phyloP scores from a whole-genome alignment of 2,797 vertebrate species.

The Lithobates pipiens region DNA sequence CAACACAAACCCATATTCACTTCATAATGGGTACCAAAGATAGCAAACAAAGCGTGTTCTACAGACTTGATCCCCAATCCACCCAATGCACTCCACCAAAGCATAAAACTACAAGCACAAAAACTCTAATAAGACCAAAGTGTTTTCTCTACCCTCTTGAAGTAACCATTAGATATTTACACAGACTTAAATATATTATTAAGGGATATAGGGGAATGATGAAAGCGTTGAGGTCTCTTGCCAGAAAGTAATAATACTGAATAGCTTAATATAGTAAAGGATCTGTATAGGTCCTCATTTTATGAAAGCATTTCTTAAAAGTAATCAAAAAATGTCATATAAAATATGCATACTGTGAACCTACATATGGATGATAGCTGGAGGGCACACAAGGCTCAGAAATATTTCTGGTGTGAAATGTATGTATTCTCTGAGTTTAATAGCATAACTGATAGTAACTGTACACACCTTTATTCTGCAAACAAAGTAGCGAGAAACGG shows the following conservation, averaged over 20 bases:
- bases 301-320: not conserved
- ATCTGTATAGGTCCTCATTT: not conserved
- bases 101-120: not conserved
- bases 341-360: not conserved
- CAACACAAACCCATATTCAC: no score
- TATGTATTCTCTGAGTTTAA: conserved; percentile 38
- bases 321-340: conserved; percentile 3
- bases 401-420: conserved; percentile 37
- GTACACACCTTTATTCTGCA: conserved; percentile 52
- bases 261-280: not conserved
- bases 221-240: not conserved
- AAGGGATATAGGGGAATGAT: not conserved
- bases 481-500: conserved; percentile 37
- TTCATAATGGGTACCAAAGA: no score
- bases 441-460: conserved; percentile 17
- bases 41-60: no score
- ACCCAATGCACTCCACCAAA: no score
- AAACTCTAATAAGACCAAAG: not conserved
- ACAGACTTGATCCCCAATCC: no score
- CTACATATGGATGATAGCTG: conserved; percentile 18
- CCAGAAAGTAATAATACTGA: not conserved
- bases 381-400: not conserved
- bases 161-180: not conserved
- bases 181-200: not conserved
- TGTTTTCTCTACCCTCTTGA: not conserved